Evolutionary conservation across 1,140 invertebrate species (phyloP), one percentile per base, ranked within the genome.

Genomic region (Leptoteleia sp.): DNA sequence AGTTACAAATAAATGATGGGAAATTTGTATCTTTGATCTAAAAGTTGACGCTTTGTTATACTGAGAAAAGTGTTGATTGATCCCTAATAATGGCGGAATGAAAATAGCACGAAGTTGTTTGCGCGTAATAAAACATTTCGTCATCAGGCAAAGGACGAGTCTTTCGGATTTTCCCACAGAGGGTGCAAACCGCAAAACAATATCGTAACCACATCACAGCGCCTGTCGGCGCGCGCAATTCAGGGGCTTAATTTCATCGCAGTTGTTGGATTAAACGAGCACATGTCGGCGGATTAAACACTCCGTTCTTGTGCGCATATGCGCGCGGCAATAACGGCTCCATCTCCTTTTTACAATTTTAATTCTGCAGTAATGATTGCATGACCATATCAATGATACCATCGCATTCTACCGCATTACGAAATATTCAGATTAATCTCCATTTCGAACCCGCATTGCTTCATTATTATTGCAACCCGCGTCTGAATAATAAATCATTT

Each of bases 151-250:
- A 13, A 48, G 27, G 57, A 71, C 40, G 38, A 59, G 68, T 57
- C 62, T 72, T 72, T 64, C 33, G 55, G 45, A 80, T 86, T 87
- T 88, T 88, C 86, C 81, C 86, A 88, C 85, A 84, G 83, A 85
- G 79, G 83, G 84, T 82, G 82, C 83, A 85, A 85, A 87, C 84
- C 85, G 80, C 85, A 85, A 82, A 76, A 72, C 70, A 79, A 81
- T 79, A 81, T 81, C 71, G 52, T 59, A 62, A 83, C 80, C 79
- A 80, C 83, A 80, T 76, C 79, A 80, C 29, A 79, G 62, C 45
- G 50, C n/a, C 33, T 59, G 77, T 78, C 78, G 76, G 78, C 75
- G 48, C 64, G 65, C 75, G 50, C 75, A 37, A 59, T 71, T 59
- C 73, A 65, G 59, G 31, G 42, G 73, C 73, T 70, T 77, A 64